Evolutionary conservation across 2,888 invertebrate species (phyloP).

Genomic region (Cosmia trapezina): DNA sequence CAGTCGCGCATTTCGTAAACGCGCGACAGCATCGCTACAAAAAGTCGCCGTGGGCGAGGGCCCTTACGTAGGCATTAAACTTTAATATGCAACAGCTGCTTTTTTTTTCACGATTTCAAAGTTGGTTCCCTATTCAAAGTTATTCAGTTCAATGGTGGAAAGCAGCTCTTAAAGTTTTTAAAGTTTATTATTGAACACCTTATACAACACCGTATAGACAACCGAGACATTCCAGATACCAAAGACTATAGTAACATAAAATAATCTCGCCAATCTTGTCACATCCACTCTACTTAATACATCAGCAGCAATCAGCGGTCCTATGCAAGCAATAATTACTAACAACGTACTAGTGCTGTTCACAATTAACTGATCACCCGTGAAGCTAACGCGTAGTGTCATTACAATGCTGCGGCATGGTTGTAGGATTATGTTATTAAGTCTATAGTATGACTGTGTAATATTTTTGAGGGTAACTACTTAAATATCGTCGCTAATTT

Average conservation of each 20-base stretch:
- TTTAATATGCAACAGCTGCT: too few species aligned
- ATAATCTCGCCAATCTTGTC: constrained; percentile 15
- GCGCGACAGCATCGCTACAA: too few species aligned
- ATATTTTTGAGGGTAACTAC: too few species aligned
- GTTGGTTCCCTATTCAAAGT: too few species aligned
- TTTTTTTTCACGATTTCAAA: too few species aligned
- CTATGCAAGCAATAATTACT: constrained; percentile 32
- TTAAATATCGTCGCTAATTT: too few species aligned
- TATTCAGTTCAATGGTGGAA: too few species aligned
- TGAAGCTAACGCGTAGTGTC: constrained; percentile 60
- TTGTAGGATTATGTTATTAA: constrained; percentile 47
- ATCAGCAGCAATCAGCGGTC: constrained; percentile 59
- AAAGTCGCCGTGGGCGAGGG: too few species aligned
- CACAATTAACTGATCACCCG: constrained; percentile 73
- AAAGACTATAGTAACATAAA: not conserved
- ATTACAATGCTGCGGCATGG: constrained; percentile 36
- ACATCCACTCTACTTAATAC: constrained; percentile 53
- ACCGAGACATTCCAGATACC: not conserved
- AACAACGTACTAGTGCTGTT: constrained; percentile 34
- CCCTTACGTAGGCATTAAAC: too few species aligned
- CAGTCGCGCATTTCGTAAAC: too few species aligned
- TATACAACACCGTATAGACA: not conserved
- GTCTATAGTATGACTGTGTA: not conserved
- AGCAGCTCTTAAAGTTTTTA: too few species aligned
- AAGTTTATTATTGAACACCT: too few species aligned